A percentile compares a stretch with the other conserved stretches of the same genome.
These are phyloP conservation scores for Cryptoblepharus egeriae DNA, from an alignment of 2,797 vertebrate species.

Conservation along the genomic window DNA sequence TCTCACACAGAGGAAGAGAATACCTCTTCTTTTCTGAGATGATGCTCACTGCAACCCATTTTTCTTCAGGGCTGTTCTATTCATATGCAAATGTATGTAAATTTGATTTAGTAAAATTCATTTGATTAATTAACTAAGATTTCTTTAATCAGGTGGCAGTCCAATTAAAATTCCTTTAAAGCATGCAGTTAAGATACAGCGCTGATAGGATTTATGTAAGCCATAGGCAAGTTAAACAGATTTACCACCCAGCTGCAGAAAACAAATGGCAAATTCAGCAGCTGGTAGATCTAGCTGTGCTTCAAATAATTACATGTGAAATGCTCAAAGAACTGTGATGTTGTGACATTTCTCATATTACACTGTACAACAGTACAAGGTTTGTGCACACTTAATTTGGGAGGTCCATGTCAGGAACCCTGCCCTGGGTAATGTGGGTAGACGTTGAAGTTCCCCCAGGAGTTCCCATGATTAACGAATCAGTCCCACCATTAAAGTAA, in stretches of 20 bases:
- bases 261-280: neutral
- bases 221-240: neutral
- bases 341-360: neutral
- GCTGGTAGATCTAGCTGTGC: neutral
- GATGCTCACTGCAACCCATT: neutral
- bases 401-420: no score
- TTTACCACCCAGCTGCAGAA: neutral
- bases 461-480: no score
- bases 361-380: neutral
- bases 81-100: neutral
- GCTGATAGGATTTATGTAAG: neutral
- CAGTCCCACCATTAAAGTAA: no score
- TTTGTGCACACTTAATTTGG: neutral
- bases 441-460: no score
- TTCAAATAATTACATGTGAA: neutral
- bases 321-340: neutral
- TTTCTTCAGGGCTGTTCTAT: neutral
- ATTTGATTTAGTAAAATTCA: neutral
- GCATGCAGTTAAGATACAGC: neutral
- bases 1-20: neutral
- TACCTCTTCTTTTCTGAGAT: neutral
- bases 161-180: neutral
- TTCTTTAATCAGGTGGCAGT: neutral
- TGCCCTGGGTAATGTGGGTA: no score
- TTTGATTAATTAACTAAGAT: neutral